phyloP scores from a whole-genome alignment of 2,113 vertebrate species.

The Hiodon tergisus region DNA sequence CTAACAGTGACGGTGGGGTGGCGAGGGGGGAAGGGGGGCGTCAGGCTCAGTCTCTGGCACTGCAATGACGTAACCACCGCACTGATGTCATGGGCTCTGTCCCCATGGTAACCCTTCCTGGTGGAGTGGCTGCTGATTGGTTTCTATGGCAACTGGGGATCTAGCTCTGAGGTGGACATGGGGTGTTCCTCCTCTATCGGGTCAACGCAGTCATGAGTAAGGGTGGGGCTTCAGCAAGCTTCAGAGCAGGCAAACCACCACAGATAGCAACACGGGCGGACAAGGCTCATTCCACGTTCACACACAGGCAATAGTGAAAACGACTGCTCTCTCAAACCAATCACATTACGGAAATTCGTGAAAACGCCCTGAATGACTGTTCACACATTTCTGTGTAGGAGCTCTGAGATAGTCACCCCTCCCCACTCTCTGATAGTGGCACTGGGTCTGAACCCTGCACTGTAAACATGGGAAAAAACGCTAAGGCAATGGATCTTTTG shows the following conservation, averaged over 20 bases:
- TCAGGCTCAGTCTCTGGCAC: conserved; percentile 29
- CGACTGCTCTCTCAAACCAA: not conserved
- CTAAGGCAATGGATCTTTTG: too few species aligned
- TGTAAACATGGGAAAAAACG: too few species aligned
- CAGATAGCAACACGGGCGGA: not conserved
- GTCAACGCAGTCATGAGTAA: conserved; percentile 26
- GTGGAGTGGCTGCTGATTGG: conserved; percentile 57
- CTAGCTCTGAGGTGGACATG: conserved; percentile 31
- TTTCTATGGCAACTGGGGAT: conserved; percentile 46
- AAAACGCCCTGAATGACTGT: too few species aligned
- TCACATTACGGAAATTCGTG: not conserved
- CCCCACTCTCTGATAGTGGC: too few species aligned
- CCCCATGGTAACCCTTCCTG: conserved; percentile 48
- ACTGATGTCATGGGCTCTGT: conserved; percentile 39
- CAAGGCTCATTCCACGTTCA: not conserved
- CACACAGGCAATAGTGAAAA: not conserved
- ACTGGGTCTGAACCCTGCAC: too few species aligned
- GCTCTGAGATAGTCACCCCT: too few species aligned
- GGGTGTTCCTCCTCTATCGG: conserved; percentile 32
- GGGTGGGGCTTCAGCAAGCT: conserved; percentile 1
- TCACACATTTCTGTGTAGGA: too few species aligned
- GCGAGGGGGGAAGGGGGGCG: not conserved
- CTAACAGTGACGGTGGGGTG: not conserved
- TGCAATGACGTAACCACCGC: conserved; percentile 40
- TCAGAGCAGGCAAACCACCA: not conserved